Evolutionary conservation across 2,113 vertebrate species (phyloP), one percentile per base, ranked within the genome.

Genomic region (Toxotes jaculatrix): DNA sequence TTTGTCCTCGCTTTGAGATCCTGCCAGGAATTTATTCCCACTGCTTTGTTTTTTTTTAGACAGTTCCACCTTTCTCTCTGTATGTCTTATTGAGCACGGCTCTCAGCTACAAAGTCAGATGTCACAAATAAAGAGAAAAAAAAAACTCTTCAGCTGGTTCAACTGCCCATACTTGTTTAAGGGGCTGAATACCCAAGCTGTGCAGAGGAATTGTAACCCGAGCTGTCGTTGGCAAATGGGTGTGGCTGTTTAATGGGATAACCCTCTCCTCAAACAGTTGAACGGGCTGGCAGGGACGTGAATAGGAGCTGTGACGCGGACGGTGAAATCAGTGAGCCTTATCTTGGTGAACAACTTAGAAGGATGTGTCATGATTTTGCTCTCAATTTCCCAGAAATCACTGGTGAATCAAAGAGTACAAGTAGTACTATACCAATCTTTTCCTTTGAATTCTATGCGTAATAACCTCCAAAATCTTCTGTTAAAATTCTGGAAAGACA

Each of bases 151-250:
- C 10, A 14, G 49, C 80, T 53, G 61, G 80, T 57, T 64, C 49
- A 57, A 73, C 79, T 21, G 34, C n/a, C 59, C 60, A 16, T 31
- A 70, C 77, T 55, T 9, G 45, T 56, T 76, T 59, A n/a, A 40
- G 16, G 4, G 36, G 45, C 4, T 60, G 38, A 76, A 77, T 49
- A 84, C 67, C 43, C 14, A 9, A 60, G 63, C 31, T 2, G 51
- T 16, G 27, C 42, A 0, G 13, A 53, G 60, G 70, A 82, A 81
- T 71, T 42, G 65, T 60, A 80, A 85, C 51, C 43, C 0, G 49
- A 87, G 75, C 75, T 3, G 7, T 64, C 47, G 1, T 47, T 21
- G 75, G 51, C 34, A 38, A 49, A 68, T 56, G 81, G 83, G 79
- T 62, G 83, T 77, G 76, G 75, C 64, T 53, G 45, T 5, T 14